These are phyloP conservation scores for Harlomillsia oculata DNA, from an alignment of 1,140 invertebrate species.

Conservation along the genomic window DNA sequence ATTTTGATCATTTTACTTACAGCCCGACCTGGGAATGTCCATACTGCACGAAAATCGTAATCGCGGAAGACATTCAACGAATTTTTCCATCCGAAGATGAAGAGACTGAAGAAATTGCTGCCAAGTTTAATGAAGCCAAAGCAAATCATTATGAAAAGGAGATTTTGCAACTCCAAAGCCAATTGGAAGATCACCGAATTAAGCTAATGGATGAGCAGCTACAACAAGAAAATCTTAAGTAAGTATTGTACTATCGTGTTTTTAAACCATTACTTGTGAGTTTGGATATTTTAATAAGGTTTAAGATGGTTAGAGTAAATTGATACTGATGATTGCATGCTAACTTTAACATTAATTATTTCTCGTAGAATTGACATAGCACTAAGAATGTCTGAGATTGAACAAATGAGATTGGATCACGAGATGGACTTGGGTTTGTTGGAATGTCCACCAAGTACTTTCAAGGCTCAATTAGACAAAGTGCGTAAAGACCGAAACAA, in stretches of 20 bases:
- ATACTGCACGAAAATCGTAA: constrained; percentile 22
- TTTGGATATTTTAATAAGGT: not conserved
- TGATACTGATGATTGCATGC: constrained; percentile 7
- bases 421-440: constrained; percentile 21
- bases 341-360: constrained; percentile 8
- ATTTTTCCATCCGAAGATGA: constrained; percentile 33
- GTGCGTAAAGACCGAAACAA: constrained; percentile 20
- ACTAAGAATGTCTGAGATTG: constrained; percentile 25
- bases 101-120: constrained; percentile 30
- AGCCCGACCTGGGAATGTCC: constrained; percentile 29
- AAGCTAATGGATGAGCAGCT: constrained; percentile 7
- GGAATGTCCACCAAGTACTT: constrained; percentile 17
- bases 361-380: constrained; percentile 19
- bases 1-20: constrained; percentile 1
- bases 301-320: no score
- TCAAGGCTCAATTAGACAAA: constrained; percentile 23
- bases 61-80: constrained; percentile 20
- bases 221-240: constrained; percentile 11
- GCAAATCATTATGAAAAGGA: constrained; percentile 15
- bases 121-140: constrained; percentile 24
- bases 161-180: constrained; percentile 13
- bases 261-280: not conserved
- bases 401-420: constrained; percentile 24
- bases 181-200: constrained; percentile 9
- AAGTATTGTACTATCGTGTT: not conserved